Percentiles rank a stretch among this genome's conserved stretches.
These are phyloP conservation scores for Drosophila bifasciata DNA, from an alignment of 1,140 invertebrate genomes.

Conservation along the genomic window DNA sequence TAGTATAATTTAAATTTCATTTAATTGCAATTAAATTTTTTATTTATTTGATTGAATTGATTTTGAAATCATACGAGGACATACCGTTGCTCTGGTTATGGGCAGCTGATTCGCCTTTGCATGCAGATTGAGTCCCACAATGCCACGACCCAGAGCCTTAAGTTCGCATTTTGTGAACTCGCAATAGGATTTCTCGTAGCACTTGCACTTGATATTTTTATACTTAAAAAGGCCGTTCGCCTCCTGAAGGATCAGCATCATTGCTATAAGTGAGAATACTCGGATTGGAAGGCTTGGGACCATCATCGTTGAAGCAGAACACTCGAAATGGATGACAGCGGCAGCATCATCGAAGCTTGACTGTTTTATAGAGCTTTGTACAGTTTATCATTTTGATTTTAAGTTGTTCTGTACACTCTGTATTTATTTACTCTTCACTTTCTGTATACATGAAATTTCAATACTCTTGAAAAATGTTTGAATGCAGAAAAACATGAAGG, in stretches of 20 bases:
- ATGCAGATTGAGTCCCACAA: conserved; percentile 20
- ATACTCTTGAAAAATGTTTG: too few species aligned
- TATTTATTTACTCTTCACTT: too few species aligned
- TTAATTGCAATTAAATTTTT: too few species aligned
- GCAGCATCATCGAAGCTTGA: too few species aligned
- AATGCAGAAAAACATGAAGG: too few species aligned
- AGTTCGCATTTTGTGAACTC: conserved; percentile 26
- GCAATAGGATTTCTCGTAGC: not conserved
- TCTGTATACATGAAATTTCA: too few species aligned
- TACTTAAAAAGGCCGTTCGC: not conserved
- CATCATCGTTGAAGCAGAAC: not conserved
- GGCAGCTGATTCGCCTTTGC: conserved; percentile 19
- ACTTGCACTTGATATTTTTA: conserved; percentile 12
- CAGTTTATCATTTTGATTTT: too few species aligned
- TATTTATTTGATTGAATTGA: too few species aligned
- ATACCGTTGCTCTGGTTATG: conserved; percentile 6
- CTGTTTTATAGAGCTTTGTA: too few species aligned
- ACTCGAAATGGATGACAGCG: not conserved
- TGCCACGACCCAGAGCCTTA: conserved; percentile 25
- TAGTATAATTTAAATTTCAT: too few species aligned
- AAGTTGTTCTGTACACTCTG: too few species aligned
- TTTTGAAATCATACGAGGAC: not conserved
- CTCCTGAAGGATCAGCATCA: not conserved
- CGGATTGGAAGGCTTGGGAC: not conserved
- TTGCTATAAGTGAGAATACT: not conserved